Evolutionary conservation across 1,140 invertebrate species (phyloP).

Genomic region (Alviniconcha marisindica): DNA sequence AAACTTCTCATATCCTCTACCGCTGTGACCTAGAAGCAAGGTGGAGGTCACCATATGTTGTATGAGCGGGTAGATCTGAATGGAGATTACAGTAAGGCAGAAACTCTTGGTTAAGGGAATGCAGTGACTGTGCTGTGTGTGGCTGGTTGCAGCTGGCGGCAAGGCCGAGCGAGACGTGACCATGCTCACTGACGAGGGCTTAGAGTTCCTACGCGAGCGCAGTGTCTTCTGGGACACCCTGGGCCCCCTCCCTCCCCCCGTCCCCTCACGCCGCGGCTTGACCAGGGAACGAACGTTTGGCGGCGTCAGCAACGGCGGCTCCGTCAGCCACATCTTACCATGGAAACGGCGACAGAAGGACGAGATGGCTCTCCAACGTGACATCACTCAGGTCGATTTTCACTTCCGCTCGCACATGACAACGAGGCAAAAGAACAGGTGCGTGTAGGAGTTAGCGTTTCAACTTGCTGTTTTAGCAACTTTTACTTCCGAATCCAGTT

Average conservation of each 20-base stretch:
- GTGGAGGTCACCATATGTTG: too few species aligned
- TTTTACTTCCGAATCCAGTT: background rate
- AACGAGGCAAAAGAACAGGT: conserved; percentile 37
- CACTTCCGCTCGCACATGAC: conserved; percentile 19
- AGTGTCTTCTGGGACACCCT: conserved; percentile 55
- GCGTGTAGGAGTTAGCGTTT: background rate
- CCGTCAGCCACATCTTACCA: background rate
- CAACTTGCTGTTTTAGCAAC: background rate
- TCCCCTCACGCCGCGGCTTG: background rate
- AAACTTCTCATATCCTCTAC: too few species aligned
- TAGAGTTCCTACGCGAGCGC: conserved; percentile 54
- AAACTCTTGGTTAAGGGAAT: too few species aligned
- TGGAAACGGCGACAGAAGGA: background rate
- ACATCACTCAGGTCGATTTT: conserved; percentile 18
- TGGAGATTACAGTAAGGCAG: too few species aligned
- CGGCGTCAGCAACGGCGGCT: background rate
- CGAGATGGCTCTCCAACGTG: background rate
- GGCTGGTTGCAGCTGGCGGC: conserved; percentile 27
- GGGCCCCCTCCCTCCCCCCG: conserved; percentile 56
- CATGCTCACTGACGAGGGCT: conserved; percentile 48
- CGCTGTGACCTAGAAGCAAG: too few species aligned
- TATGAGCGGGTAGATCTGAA: too few species aligned
- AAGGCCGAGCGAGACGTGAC: conserved; percentile 45
- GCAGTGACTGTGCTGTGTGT: too few species aligned
- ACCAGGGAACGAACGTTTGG: background rate